These are phyloP conservation scores for Lordiphosa collinella DNA, from an alignment of 1,140 invertebrate genomes.

Conservation along the genomic window DNA sequence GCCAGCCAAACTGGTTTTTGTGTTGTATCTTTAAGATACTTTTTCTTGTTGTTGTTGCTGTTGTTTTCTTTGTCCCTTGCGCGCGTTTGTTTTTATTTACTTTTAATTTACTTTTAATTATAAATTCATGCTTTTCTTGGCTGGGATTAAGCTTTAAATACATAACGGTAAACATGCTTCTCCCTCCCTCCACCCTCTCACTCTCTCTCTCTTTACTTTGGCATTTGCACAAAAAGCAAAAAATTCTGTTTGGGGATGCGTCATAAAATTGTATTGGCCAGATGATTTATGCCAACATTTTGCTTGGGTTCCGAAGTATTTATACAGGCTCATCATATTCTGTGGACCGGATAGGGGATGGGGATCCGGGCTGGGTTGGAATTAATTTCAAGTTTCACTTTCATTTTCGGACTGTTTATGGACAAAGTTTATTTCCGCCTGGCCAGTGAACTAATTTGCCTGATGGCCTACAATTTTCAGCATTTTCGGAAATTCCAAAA, in stretches of 20 bases:
- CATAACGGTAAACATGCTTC: constrained; percentile 59
- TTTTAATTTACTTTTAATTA: constrained; percentile 78
- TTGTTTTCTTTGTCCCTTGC: constrained; percentile 15
- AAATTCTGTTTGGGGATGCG: constrained; percentile 35
- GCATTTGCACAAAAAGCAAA: constrained; percentile 12
- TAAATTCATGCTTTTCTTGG: constrained; percentile 72
- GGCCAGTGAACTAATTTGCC: constrained; percentile 27
- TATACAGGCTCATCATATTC: constrained; percentile 52
- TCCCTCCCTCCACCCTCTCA: not conserved
- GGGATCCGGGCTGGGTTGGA: not conserved
- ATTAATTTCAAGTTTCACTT: constrained; percentile 73
- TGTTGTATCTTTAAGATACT: constrained; percentile 16
- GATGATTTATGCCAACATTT: constrained; percentile 50
- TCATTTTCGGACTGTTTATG: constrained; percentile 42
- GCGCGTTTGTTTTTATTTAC: constrained; percentile 64
- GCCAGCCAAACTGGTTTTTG: constrained; percentile 1
- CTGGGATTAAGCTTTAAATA: constrained; percentile 73
- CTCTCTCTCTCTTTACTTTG: constrained; percentile 7
- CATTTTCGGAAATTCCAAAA: constrained; percentile 1
- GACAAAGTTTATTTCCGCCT: constrained; percentile 27
- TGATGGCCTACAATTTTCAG: constrained; percentile 16
- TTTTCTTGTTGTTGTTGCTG: constrained; percentile 16
- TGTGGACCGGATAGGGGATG: not conserved
- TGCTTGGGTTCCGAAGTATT: constrained; percentile 25
- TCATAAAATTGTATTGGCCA: constrained; percentile 62